Conservation (phyloP, 2,113 vertebrate genomes). For the Pithys albifrons region DNA sequence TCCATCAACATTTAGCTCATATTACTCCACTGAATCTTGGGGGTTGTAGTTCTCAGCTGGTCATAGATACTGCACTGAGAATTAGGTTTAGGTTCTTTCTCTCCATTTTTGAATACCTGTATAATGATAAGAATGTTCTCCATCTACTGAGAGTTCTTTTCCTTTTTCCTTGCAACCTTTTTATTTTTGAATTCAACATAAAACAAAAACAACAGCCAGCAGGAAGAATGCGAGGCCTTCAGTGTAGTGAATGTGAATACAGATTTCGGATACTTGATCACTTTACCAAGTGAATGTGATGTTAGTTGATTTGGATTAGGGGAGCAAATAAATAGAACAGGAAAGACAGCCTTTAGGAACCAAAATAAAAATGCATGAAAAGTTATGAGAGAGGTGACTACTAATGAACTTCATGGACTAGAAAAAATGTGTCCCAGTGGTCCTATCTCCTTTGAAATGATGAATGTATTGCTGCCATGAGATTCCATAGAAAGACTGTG, state of each 20-base stretch:
- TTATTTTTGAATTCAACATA: neutral
- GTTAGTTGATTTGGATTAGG: neutral
- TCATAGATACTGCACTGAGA: neutral
- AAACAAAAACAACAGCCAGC: neutral
- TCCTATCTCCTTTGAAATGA: neutral
- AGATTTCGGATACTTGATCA: neutral
- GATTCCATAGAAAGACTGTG: neutral
- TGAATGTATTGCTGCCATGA: neutral
- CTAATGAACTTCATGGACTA: neutral
- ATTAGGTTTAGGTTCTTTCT: neutral
- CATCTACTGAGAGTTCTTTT: neutral
- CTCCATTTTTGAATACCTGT: neutral
- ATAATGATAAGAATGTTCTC: neutral
- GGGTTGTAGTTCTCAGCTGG: neutral
- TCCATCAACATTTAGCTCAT: neutral
- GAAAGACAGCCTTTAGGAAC: neutral
- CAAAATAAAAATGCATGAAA: neutral
- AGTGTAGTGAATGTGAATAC: neutral
- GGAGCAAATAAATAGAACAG: neutral
- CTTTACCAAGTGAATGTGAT: neutral
- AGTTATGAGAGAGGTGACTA: neutral
- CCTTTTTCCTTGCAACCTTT: neutral
- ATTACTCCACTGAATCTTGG: neutral
- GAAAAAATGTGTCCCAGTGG: neutral
- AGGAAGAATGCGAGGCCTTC: neutral